These are phyloP conservation scores for Melolontha melolontha DNA, from an alignment of 2,888 invertebrate genomes.

Conservation along the genomic window DNA sequence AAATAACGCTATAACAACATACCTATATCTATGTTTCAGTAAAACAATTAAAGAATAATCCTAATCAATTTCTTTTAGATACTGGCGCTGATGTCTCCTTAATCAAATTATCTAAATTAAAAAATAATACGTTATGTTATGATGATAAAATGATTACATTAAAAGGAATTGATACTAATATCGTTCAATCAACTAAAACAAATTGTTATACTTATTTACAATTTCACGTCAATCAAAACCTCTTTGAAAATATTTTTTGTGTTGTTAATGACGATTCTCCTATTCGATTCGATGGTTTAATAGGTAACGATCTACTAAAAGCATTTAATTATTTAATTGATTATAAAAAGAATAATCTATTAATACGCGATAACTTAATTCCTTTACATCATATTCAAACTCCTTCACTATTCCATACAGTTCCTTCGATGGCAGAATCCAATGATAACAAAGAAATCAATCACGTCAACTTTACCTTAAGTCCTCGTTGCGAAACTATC, in stretches of 20 bases:
- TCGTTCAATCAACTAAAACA: background rate
- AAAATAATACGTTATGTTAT: slow-evolving; percentile 6
- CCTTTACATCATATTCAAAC: no score
- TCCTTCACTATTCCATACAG: no score
- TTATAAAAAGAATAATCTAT: background rate
- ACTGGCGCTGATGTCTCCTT: slow-evolving; percentile 43
- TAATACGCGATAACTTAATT: background rate
- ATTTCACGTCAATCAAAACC: background rate
- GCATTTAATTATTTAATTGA: slow-evolving; percentile 7
- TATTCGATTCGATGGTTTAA: slow-evolving; percentile 10
- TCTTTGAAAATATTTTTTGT: slow-evolving; percentile 37
- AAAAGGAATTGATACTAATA: slow-evolving; percentile 18
- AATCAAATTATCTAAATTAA: slow-evolving; percentile 42
- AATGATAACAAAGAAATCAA: no score
- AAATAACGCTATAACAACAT: no score
- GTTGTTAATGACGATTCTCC: slow-evolving; percentile 42
- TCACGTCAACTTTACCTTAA: background rate
- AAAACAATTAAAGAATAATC: no score
- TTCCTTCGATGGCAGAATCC: no score
- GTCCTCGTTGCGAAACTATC: background rate
- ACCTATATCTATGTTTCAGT: no score
- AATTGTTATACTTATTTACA: background rate
- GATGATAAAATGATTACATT: background rate
- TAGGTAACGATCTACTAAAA: slow-evolving; percentile 11
- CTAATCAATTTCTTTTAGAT: slow-evolving; percentile 38